phyloP scores from a whole-genome alignment of 1,140 invertebrate genomes.

The Papilio dardanus region DNA sequence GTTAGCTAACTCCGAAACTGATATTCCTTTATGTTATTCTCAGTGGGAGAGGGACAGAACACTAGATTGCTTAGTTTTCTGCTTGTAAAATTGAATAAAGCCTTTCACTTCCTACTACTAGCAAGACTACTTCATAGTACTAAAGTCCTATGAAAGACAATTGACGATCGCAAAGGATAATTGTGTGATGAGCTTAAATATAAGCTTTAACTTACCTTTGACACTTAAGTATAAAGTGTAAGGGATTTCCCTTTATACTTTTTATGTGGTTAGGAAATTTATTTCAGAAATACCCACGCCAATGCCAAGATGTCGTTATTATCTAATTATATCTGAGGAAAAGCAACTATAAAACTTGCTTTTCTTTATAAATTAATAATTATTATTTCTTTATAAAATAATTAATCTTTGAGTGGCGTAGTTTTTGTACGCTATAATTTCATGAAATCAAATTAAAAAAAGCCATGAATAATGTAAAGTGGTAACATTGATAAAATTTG shows the following conservation, averaged over 20 bases:
- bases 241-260: not conserved
- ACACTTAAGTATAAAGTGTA: not conserved
- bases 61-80: not conserved
- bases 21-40: constrained; percentile 25
- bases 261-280: not conserved
- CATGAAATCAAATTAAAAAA: not conserved
- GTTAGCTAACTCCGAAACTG: constrained; percentile 17
- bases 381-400: not conserved
- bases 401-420: not conserved
- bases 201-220: not conserved
- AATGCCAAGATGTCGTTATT: too few relatives aligned
- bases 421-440: not conserved
- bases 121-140: not conserved
- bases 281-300: not conserved
- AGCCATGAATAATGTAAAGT: not conserved
- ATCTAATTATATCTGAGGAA: too few relatives aligned
- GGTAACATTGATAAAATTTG: not conserved
- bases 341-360: not conserved
- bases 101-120: constrained; percentile 21
- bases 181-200: not conserved
- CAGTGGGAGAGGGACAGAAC: not conserved
- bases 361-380: not conserved
- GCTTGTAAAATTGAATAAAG: not conserved
- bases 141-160: not conserved
- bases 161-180: not conserved